Base-by-base conservation (phyloP, 2,113 vertebrate genomes). In the Perca flavescens region DNA sequence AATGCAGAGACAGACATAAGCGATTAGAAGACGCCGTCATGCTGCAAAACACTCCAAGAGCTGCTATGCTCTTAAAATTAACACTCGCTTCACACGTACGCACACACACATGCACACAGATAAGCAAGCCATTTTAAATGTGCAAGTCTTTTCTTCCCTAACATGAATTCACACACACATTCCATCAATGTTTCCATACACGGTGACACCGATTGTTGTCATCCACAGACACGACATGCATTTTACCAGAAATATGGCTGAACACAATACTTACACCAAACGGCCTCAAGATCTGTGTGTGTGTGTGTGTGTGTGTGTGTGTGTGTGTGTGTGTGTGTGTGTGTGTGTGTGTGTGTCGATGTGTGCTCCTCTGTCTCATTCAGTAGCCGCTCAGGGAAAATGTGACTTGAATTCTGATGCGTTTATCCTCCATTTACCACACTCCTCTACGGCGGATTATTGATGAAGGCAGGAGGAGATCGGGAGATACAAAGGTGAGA, bases 371-470 rank as follows among this genome's bases (percentile, higher is more conserved):
- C 34, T 8, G 7, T 76, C 66, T 77, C 57, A 43, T 83, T 86
- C 63, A 50, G 82, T 56, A 49, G 84, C 73, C 28, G 58, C 74
- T 83, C 16, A 0, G 58, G 25, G 60, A 67, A 49, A 74, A 75
- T 93, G 85, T 87, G 86, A 87, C 78, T 90, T 34, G 84, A 88
- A 91, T 91, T 80, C 14, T 74, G 69, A 84, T 85, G 77, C 79
- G 83, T 77, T 91, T 69, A 89, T 85, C 70, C 76, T 47, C 67
- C 68, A 84, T 89, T 89, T 84, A 86, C 79, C 71, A 57, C 65
- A 80, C 56, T 89, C 85, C 78, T 90, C 81, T 75, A 54, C 5
- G 8, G n/a, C 54, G 86, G 76, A 79, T 89, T 88, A 86, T 40
- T 57, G 74, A 80, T 57, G 86, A 28, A 74, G 84, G 66, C 12